Evolutionary conservation across 2,888 invertebrate species (phyloP), one percentile per base, ranked within the genome.

Genomic region (Alloplasta piceator): DNA sequence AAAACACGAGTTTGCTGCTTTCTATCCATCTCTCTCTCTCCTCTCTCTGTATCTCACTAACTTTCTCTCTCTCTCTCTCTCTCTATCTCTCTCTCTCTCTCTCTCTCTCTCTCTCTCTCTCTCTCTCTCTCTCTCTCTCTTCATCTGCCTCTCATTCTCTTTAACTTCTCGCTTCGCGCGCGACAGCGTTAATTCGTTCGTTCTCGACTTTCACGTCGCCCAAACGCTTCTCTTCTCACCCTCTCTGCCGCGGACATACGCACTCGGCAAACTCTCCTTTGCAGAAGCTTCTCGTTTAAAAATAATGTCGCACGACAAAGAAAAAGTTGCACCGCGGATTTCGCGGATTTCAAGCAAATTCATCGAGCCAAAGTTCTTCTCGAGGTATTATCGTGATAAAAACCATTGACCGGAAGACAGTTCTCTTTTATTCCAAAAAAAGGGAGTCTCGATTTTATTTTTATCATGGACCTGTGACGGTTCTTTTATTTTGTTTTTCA

Each of bases 1-100:
- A 85, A 85, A 85, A 83, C 78, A 80, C 61, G 72, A 71, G 72
- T 76, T 80, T 56, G 67, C 71, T 16, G 56, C 56, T 0, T 26
- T 67, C 46, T 68, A 61, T 60, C 55, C 12, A n/a, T 41, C 68
- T 43, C 38, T 70, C 46, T 38, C 41, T 67, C 52, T 48, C 58
- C 36, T 66, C n/a, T n/a, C n/a, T n/a, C n/a, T n/a, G n/a, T n/a
- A n/a, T n/a, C n/a, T n/a, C n/a, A n/a, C n/a, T n/a, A n/a, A n/a
- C 26, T 1, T 3, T 26, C 1, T 2, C 50, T 14, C 43, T 41
- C 39, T 39, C 52, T 52, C 36, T 48, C 38, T 58, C 52, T 58
- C 61, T 56, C 60, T 43, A 26, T 60, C 26, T 36, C 55, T 16
- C 9, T 55, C 46, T 50, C 70, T n/a, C n/a, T n/a, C 46, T 61